Base-by-base conservation (phyloP, 2,113 vertebrate genomes). In the Nestor notabilis region DNA sequence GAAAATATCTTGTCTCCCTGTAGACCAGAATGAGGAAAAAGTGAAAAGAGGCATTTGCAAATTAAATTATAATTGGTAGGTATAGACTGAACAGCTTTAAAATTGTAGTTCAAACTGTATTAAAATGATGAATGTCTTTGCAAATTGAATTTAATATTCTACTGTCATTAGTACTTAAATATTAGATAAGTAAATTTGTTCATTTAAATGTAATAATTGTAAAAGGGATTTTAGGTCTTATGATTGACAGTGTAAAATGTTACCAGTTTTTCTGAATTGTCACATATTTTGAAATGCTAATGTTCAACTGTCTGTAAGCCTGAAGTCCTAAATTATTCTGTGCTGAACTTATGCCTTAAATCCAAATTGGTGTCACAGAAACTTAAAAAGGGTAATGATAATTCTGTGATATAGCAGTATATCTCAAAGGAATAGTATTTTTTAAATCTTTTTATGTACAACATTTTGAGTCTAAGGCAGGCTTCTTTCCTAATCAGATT, bases 61-160 rank as follows among this genome's bases (percentile, higher is more conserved):
- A 96, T 87, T 78, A 87, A 93, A 87, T 91, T 85, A 33, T 83
- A 94, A 87, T 60, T 89, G 76, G 50, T 88, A 94, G 43, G 16
- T 86, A 71, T 52, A 78, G 61, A 52, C 65, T 37, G 43, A 94
- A 19, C 17, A 81, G 29, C 39, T 47, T 83, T 84, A 79, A 89
- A 92, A 53, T 49, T 84, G 47, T 84, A 71, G 52, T 88, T 94
- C 90, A 71, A 83, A 78, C 43, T 74, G 33, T 75, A 78, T 86
- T 92, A 90, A 81, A 92, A 86, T 90, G 13, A 93, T 76, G 95
- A 86, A 88, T 60, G 18, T 78, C 76, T 93, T 90, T 72, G 61
- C 17, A 92, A 94, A 95, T 92, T 56, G 24, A 89, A 92, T 96
- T 82, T 76, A 66, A 52, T 95, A 72, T 90, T 90, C 39, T 82